A percentile compares a stretch with the other conserved stretches of the same genome.
phyloP scores from a whole-genome alignment of 1,140 invertebrate species.

The Limonius californicus region DNA sequence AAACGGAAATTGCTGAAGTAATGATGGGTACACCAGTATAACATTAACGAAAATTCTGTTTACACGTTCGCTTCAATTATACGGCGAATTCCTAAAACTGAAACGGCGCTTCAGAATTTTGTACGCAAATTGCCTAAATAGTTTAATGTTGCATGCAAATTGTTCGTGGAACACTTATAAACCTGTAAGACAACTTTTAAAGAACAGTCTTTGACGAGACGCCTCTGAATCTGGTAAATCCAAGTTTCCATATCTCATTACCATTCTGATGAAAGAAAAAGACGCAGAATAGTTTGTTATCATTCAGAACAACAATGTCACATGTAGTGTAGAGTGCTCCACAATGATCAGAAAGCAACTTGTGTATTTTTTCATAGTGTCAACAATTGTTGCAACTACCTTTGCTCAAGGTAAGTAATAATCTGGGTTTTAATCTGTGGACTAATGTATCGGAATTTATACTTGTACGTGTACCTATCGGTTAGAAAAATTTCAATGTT shows the following conservation, averaged over 20 bases:
- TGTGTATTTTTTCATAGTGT: neutral
- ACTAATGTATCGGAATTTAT: too few species aligned
- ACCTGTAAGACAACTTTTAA: conserved; percentile 2
- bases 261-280: conserved; percentile 4
- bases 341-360: neutral
- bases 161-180: neutral
- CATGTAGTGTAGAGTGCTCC: conserved; percentile 1
- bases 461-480: too few species aligned
- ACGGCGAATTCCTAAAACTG: too few species aligned
- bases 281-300: neutral
- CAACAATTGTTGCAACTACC: neutral
- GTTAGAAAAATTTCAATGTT: too few species aligned
- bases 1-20: too few species aligned
- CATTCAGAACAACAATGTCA: neutral
- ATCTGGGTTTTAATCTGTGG: too few species aligned
- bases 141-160: neutral
- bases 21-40: too few species aligned
- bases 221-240: conserved; percentile 1
- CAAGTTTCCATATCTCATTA: neutral
- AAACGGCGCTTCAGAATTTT: too few species aligned
- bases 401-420: neutral
- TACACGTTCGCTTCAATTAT: too few species aligned
- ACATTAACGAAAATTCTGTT: too few species aligned
- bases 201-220: neutral
- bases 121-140: neutral